Evolutionary conservation across 2,888 invertebrate species (phyloP), one percentile per base, ranked within the genome.

Genomic region (Yponomeuta sedellus): DNA sequence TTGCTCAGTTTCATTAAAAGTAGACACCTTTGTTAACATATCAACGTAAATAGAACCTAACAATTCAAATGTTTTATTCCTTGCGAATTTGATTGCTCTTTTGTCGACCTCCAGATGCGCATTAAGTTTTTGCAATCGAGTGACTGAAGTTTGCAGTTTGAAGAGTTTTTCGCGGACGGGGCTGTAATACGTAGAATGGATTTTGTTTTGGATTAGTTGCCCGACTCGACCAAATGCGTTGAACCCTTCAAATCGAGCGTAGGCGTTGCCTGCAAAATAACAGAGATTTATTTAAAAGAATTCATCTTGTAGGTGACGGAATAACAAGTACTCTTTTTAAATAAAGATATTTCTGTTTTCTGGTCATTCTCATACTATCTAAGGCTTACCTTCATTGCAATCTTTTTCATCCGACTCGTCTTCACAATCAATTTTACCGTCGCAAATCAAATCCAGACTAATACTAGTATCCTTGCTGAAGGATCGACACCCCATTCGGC

Each of bases 341-440:
- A 34, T 34, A 34, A 34, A 34, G 34, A 34, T 5, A 3, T 34
- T 34, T 3, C 0, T 34, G 34, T 34, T 34, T 34, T 8, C 34
- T 34, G 34, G 34, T 8, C 34, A 5, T 3, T 34, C 5, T 34
- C 6, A 1, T 34, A 8, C 25, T 25, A 25, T 8, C 34, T 34
- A 19, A 11, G 34, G 10, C 10, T 69, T 76, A 85, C 86, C 82
- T 69, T 65, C 65, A n/a, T 70, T 69, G 70, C 90, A 90, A 61
- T 67, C 75, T 28, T 40, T 71, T 74, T 90, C 90, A 71, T 90
- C 90, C 39, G 78, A 75, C 73, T 85, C 82, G 71, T 88, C 86
- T 65, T 73, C 78, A 70, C 90, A 90, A 68, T 90, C 90, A 19
- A 81, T 68, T 80, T 86, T 88, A 0, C 90, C 89, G 68, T 90